Base-by-base conservation (phyloP, 2,888 invertebrate genomes). In the Diarsia brunnea region DNA sequence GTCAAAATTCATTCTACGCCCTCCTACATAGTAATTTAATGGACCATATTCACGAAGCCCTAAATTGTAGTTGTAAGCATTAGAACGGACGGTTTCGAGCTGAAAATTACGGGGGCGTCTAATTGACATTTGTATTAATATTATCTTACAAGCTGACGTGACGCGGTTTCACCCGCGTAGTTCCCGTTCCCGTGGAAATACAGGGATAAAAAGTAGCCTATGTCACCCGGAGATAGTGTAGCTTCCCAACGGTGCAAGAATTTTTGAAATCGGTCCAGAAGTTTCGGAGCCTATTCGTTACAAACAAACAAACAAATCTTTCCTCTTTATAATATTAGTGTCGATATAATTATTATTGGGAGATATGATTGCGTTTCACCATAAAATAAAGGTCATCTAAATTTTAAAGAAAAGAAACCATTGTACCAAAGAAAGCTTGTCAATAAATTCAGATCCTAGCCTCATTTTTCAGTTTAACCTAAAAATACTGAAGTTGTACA, bases 381-480 rank as follows among this genome's bases (percentile, higher is more conserved):
- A 10, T 60, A 19, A 31, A 31, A 31, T 27, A 10, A 58, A 58
- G 14, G 24, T 24, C 14, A 24, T 14, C 16, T 24, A 14, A 14
- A 24, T 55, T 24, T 16, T 1, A 16, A 2, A 19, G 10, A 19
- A 19, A 19, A 31, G 0, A 24, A 27, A 58, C 27, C 58, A 10
- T 4, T 58, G 10, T 11, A 27, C 24, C 27, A 24, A 45, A 27
- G 10, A 27, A 27, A 21, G 14, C n/a, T 27, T 27, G 0, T 63
- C 21, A 3, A n/a, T 67, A 74, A 58, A 81, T 74, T 55, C 19
- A 31, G 7, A 14, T 43, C 11, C 0, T 19, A 64, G 21, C 2
- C 45, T 11, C 21, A 65, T 79, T 60, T 24, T 53, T 76, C 16
- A 82, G 14, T n/a, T 66, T 53, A 19, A 53, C 31, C 27, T 31